Evolutionary conservation across 2,113 vertebrate genomes (phyloP).

Genomic region (Myocastor coypus): DNA sequence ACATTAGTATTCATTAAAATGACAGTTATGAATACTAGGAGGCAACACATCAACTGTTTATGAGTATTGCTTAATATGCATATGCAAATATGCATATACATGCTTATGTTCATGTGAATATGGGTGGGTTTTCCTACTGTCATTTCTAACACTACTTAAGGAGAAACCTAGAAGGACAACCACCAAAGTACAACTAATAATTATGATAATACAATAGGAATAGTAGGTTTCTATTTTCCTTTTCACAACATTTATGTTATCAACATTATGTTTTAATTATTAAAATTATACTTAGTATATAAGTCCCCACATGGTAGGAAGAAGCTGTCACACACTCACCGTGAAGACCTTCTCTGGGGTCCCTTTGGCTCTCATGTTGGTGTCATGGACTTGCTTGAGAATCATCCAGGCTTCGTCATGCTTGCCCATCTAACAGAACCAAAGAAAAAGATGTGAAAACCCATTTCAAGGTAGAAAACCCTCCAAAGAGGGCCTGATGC

Average conservation of each 20-base stretch:
- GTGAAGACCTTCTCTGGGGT: conserved; percentile 97
- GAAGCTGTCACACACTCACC: conserved; percentile 84
- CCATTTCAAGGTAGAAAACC: background rate
- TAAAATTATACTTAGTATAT: background rate
- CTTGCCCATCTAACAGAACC: conserved; percentile 91
- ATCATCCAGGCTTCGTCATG: conserved; percentile 99
- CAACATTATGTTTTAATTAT: background rate
- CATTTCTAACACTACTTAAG: background rate
- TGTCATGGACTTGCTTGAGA: conserved; percentile 96
- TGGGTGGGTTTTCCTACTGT: background rate
- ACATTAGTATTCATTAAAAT: background rate
- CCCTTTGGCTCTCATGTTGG: conserved; percentile 98
- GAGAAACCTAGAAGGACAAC: background rate
- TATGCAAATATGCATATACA: background rate
- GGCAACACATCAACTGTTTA: background rate
- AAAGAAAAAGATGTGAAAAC: conserved; percentile 15
- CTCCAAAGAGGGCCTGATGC: background rate
- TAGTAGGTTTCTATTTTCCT: background rate
- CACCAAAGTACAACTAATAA: background rate
- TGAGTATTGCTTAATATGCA: background rate
- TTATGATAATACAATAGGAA: background rate
- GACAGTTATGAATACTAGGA: background rate
- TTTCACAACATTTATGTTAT: background rate
- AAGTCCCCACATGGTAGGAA: background rate
- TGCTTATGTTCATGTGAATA: background rate